Base-by-base conservation (phyloP, 2,113 vertebrate species). In the Cinclus mexicanus region DNA sequence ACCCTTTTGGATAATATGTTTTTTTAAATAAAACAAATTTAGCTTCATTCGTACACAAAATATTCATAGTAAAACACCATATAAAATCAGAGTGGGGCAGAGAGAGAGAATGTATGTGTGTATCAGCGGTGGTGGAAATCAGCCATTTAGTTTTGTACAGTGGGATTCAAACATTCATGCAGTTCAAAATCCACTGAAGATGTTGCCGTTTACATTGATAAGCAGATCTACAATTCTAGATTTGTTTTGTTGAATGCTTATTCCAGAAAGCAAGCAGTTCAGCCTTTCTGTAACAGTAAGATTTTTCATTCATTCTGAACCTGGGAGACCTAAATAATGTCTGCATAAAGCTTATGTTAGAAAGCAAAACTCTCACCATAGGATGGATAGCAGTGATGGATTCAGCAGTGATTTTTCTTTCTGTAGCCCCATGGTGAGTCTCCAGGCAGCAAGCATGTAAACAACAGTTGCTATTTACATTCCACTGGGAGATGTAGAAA, bases 381-480 rank as follows among this genome's bases (percentile, higher is more conserved):
- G 22, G 39, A 63, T 37, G 17, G 24, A 80, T 68, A 68, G 68
- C n/a, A 85, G 63, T 20, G 33, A 33, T 74, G 35, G 35, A 80
- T 68, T 81, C 39, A 68, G 68, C n/a, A 85, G 63, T 20, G 33
- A 33, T 74, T 77, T 83, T 93, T 72, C 37, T 60, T 92, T 79
- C 61, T 12, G 1, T 28, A 90, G 42, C 33, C 84, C 49, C n/a
- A 10, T 25, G 53, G 56, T 55, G 65, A 78, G 44, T 69, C 44
- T 94, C 56, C 61, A 82, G 64, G 69, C 68, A 87, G 39, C 37
- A 83, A 83, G 31, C 14, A 2, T 22, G 37, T 59, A 93, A 95
- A 81, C 76, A 96, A 75, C 83, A 81, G 56, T 94, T 92, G 80
- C 77, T 92, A 60, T 84, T 94, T 92, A 82, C 57, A 69, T 56